Conservation (phyloP, 2,888 invertebrate species). For the Coenonympha glycerion region DNA sequence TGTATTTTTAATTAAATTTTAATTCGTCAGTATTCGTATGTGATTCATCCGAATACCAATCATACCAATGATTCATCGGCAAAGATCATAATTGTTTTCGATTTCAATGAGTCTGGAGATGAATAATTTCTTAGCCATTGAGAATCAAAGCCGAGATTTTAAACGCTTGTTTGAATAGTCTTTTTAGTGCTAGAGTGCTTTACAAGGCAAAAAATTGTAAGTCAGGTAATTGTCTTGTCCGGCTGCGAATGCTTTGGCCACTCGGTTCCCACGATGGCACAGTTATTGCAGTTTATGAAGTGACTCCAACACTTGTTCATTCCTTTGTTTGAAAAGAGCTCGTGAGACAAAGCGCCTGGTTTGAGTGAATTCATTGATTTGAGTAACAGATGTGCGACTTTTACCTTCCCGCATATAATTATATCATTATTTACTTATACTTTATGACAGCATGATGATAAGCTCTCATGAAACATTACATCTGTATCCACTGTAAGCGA, state of each 20-base stretch:
- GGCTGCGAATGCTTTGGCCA: conserved; percentile 60
- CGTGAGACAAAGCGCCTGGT: conserved; percentile 43
- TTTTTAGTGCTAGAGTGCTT: conserved; percentile 63
- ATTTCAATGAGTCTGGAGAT: conserved; percentile 25
- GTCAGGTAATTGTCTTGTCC: conserved; percentile 58
- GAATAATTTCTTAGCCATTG: conserved; percentile 35
- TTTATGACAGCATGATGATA: no score
- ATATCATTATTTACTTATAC: background rate
- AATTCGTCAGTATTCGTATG: no score
- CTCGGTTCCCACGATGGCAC: conserved; percentile 58
- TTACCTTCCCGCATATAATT: background rate
- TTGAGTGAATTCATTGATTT: background rate
- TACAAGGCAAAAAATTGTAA: conserved; percentile 56
- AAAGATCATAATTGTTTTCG: background rate
- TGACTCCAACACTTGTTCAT: conserved; percentile 55
- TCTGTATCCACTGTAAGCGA: no score
- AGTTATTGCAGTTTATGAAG: conserved; percentile 56
- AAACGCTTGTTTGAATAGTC: conserved; percentile 49
- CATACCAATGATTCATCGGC: background rate
- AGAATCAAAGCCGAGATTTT: conserved; percentile 30
- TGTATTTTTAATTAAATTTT: background rate
- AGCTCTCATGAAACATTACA: no score
- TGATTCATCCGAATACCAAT: no score
- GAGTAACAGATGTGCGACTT: conserved; percentile 9
- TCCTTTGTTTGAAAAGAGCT: conserved; percentile 41